Evolutionary conservation across 64 coral and sea anemone species (phyloP).

Genomic region (Cladopsammia gracilis): DNA sequence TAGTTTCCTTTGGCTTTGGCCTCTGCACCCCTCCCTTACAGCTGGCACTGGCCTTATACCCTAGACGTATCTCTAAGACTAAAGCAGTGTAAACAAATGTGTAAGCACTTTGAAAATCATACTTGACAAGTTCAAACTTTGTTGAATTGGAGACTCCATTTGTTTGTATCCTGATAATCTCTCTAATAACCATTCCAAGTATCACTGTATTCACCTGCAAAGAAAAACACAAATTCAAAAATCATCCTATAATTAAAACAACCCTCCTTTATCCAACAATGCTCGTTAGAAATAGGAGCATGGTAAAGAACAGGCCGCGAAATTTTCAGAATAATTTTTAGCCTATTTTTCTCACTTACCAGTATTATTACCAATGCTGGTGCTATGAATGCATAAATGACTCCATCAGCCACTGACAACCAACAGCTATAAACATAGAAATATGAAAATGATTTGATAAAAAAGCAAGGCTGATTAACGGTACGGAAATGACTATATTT

Average conservation of each 20-base stretch:
- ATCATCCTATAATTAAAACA: background rate
- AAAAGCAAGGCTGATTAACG: no score
- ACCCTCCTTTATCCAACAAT: no score
- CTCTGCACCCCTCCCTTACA: no score
- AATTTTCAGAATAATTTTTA: no score
- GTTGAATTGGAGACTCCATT: slow-evolving; percentile 18
- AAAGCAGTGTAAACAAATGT: no score
- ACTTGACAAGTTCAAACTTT: slow-evolving; percentile 44
- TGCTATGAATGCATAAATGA: slow-evolving; percentile 82
- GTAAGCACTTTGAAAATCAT: no score
- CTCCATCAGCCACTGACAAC: slow-evolving; percentile 58
- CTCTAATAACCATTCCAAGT: slow-evolving; percentile 33
- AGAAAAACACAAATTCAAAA: background rate
- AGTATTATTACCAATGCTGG: slow-evolving; percentile 66
- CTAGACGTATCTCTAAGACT: no score
- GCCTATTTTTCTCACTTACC: slow-evolving; percentile 50
- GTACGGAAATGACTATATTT: no score
- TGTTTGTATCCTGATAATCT: slow-evolving; percentile 47
- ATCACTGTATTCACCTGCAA: slow-evolving; percentile 43
- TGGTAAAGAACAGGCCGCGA: no score
- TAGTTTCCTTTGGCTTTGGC: no score
- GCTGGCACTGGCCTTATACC: no score
- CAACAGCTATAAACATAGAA: slow-evolving; percentile 56
- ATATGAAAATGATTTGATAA: background rate
- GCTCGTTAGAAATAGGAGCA: no score